phyloP scores from a whole-genome alignment of 2,888 invertebrate genomes.

The Timandra comae region DNA sequence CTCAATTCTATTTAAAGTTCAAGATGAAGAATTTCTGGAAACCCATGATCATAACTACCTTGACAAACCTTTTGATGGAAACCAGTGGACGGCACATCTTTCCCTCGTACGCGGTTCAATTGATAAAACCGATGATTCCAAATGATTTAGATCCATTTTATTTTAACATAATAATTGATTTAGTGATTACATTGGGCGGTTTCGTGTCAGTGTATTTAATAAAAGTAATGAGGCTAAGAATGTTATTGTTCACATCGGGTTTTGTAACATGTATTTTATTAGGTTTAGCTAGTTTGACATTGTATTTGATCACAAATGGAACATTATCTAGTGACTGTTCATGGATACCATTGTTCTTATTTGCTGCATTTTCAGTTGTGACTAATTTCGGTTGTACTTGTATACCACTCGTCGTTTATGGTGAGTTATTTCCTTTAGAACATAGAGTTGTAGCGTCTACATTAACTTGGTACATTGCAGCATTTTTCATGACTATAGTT shows the following conservation, averaged over 20 bases:
- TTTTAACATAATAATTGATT: constrained; percentile 41
- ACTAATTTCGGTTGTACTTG: constrained; percentile 51
- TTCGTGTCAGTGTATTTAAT: constrained; percentile 39
- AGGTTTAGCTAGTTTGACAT: constrained; percentile 31
- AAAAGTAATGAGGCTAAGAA: constrained; percentile 40
- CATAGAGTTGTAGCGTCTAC: constrained; percentile 43
- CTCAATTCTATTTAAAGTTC: constrained; percentile 35
- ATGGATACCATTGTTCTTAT: constrained; percentile 37
- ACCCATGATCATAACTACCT: constrained; percentile 35
- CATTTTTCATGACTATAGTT: constrained; percentile 29
- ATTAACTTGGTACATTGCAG: constrained; percentile 32
- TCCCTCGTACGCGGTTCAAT: constrained; percentile 47
- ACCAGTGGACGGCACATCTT: constrained; percentile 45
- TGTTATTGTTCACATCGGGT: constrained; percentile 42
- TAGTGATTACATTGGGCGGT: constrained; percentile 39
- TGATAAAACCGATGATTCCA: constrained; percentile 39
- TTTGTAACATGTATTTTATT: constrained; percentile 32
- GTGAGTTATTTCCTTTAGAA: constrained; percentile 50
- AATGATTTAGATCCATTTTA: constrained; percentile 36
- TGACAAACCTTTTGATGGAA: constrained; percentile 37
- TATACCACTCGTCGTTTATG: constrained; percentile 46
- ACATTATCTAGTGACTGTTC: constrained; percentile 28
- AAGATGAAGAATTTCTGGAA: constrained; percentile 40
- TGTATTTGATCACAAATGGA: constrained; percentile 29
- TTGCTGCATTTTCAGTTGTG: constrained; percentile 41